Base-by-base conservation (phyloP, 2,113 vertebrate genomes). In the Oplegnathus fasciatus region DNA sequence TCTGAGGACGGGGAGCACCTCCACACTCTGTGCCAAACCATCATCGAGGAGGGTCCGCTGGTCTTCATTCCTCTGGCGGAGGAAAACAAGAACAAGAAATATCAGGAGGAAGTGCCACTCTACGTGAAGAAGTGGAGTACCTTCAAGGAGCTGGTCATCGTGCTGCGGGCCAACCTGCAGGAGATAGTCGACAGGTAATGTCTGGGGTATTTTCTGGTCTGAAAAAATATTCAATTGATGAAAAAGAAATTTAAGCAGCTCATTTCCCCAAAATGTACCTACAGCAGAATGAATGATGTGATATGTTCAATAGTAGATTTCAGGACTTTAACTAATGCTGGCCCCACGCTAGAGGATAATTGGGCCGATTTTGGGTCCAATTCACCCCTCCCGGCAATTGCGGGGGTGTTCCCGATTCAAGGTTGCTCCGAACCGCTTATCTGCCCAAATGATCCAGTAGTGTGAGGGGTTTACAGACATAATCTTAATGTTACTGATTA, bases 141-240 rank as follows among this genome's bases (percentile, higher is more conserved):
- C 0, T 99, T 99, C 93, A 98, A 95, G 89, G 97, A 99, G 90
- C 93, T 99, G 58, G 97, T 97, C 91, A 90, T 97, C 14, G 92
- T 99, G 71, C 93, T 99, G 69, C 96, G 97, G 83, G 98, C 98
- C 86, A 99, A 91, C 88, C 94, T 99, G 66, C 97, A 98, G 55
- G 98, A 99, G 80, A 98, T 99, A 0, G 97, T 98, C 17, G 98
- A 99, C 94, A 96, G 97, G 98, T 99, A 64, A n/a, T n/a, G n/a
- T n/a, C 20, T 8, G 22, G 34, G 11, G 37, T 42, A 13, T 65
- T 40, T 65, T 5, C 4, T 64, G 9, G 2, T 24, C 8, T 61
- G 20, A 20, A 34, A 17, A 8, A 20, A 22, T 9, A 42, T 11
- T 42, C 40, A 11, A 42, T 10, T 42, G 40, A 42, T 42, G 40